These are phyloP conservation scores for Oreochromis niloticus DNA, from an alignment of 2,113 vertebrate species.

Conservation along the genomic window DNA sequence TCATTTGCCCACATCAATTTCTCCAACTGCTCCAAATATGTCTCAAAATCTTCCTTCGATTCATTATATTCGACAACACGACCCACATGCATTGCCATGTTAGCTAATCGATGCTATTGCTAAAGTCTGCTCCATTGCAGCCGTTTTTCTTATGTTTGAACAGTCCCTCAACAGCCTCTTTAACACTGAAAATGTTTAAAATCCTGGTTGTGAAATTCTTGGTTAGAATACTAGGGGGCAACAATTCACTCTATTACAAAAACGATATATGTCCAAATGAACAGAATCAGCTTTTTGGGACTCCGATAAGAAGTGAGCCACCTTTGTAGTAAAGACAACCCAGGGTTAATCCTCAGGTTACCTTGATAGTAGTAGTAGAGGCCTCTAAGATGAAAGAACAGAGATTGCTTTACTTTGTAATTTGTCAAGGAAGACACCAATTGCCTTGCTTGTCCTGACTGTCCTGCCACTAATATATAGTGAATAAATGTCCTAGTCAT, in stretches of 20 bases:
- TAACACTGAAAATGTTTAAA: accelerated
- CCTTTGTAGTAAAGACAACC: accelerated
- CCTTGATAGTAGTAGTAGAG: accelerated
- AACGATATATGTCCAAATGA: not conserved
- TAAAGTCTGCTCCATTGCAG: too few species aligned
- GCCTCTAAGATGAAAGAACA: not conserved
- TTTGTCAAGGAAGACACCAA: not conserved
- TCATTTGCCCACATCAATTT: not conserved
- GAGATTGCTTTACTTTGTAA: not conserved
- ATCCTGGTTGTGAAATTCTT: not conserved
- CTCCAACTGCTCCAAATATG: not conserved
- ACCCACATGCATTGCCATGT: not conserved
- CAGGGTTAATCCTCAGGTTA: not conserved
- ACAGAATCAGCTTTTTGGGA: not conserved
- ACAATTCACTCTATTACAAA: not conserved
- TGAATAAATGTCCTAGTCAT: not conserved
- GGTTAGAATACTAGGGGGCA: not conserved
- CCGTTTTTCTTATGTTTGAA: not conserved
- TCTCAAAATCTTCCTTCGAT: not conserved
- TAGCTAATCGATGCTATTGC: too few species aligned
- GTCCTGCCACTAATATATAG: not conserved
- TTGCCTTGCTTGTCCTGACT: not conserved
- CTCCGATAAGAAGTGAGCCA: not conserved
- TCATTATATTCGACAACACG: not conserved
- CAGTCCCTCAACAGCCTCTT: not conserved